Percentiles rank a stretch among this genome's conserved stretches.
Evolutionary conservation across 1,140 invertebrate species (phyloP).

Genomic region (Drosophila pandora): DNA sequence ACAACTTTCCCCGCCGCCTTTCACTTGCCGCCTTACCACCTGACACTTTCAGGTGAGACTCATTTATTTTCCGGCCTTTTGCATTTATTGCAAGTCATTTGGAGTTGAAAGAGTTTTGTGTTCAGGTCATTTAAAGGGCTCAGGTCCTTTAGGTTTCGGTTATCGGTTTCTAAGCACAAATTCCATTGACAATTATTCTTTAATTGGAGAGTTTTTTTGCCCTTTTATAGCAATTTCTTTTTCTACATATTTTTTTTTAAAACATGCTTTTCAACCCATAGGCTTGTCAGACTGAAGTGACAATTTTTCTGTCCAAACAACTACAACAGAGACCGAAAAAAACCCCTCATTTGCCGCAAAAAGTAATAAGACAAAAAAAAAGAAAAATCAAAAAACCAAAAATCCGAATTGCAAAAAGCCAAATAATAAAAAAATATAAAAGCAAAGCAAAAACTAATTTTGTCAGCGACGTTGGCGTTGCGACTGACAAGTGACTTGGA

Average conservation of each 20-base stretch:
- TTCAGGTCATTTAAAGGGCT: too few species aligned
- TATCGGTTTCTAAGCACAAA: too few species aligned
- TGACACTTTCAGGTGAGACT: neutral
- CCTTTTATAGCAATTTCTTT: too few species aligned
- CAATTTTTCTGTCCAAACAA: neutral
- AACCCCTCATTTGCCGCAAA: neutral
- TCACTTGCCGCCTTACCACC: neutral
- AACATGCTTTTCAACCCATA: too few species aligned
- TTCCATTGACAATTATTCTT: too few species aligned
- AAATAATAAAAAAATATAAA: slow-evolving; percentile 10
- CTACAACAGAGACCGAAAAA: neutral
- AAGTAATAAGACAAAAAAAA: neutral
- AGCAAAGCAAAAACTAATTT: slow-evolving; percentile 59
- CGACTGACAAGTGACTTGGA: slow-evolving; percentile 69
- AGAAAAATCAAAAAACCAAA: slow-evolving; percentile 3
- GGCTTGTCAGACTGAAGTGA: too few species aligned
- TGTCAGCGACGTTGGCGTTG: slow-evolving; percentile 56
- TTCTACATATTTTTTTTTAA: too few species aligned
- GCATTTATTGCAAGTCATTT: neutral
- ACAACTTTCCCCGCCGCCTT: neutral
- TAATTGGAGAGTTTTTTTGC: too few species aligned
- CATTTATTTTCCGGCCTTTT: slow-evolving; percentile 1
- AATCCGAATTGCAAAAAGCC: slow-evolving; percentile 4
- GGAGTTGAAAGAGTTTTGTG: neutral
- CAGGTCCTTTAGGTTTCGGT: too few species aligned